A percentile compares a stretch with the other conserved stretches of the same genome.
Evolutionary conservation across 2,888 invertebrate species (phyloP).

Genomic region (Silvanus unidentatus): DNA sequence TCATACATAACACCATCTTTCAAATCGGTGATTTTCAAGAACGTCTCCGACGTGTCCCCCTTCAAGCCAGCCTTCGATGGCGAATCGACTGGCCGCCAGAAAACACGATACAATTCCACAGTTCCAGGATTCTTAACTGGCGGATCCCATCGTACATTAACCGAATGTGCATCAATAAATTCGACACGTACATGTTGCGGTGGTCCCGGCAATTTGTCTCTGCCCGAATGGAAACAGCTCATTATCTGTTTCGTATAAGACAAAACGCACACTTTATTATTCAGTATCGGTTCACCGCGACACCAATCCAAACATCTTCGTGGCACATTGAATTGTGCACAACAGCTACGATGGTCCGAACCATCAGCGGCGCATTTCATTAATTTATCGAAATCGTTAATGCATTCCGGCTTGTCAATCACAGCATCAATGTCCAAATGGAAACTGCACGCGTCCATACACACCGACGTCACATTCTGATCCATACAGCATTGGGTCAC

Average conservation of each 20-base stretch:
- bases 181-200: slow-evolving; percentile 60
- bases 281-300: slow-evolving; percentile 65
- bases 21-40: slow-evolving; percentile 63
- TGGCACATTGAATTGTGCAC: slow-evolving; percentile 73
- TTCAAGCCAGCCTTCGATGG: slow-evolving; percentile 51
- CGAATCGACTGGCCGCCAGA: slow-evolving; percentile 65
- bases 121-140: slow-evolving; percentile 76
- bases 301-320: slow-evolving; percentile 79
- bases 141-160: slow-evolving; percentile 66
- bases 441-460: slow-evolving; percentile 79
- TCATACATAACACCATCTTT: slow-evolving; percentile 71
- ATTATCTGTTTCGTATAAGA: slow-evolving; percentile 69
- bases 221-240: slow-evolving; percentile 74
- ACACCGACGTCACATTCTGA: slow-evolving; percentile 70
- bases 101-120: slow-evolving; percentile 76
- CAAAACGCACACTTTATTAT: slow-evolving; percentile 62
- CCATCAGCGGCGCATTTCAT: slow-evolving; percentile 82
- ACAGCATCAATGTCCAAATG: slow-evolving; percentile 78
- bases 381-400: slow-evolving; percentile 76
- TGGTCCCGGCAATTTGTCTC: slow-evolving; percentile 74
- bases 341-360: slow-evolving; percentile 78
- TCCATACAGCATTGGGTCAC: slow-evolving; percentile 76
- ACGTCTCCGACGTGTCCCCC: slow-evolving; percentile 67
- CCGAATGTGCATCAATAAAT: slow-evolving; percentile 54
- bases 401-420: slow-evolving; percentile 73